Evolutionary conservation across 2,888 invertebrate genomes (phyloP).

Genomic region (Tachina fera): DNA sequence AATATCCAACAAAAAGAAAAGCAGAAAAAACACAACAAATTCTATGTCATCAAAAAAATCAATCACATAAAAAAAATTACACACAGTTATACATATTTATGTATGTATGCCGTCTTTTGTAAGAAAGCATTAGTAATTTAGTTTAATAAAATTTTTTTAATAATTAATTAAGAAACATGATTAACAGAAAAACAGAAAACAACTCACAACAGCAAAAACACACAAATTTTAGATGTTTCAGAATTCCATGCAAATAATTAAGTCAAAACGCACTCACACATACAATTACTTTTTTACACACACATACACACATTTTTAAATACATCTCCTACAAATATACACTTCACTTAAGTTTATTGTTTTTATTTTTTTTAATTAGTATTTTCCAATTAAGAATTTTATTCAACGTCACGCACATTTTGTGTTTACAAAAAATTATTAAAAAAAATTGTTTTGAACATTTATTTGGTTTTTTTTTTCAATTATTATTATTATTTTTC

Average conservation of each 20-base stretch:
- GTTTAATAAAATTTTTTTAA: neutral
- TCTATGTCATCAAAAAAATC: conserved; percentile 56
- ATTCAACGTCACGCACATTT: conserved; percentile 53
- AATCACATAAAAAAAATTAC: conserved; percentile 34
- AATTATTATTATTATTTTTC: conserved; percentile 10
- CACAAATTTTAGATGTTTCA: conserved; percentile 7
- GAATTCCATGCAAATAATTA: neutral
- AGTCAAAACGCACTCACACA: neutral
- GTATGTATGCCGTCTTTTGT: neutral
- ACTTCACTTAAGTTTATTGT: conserved; percentile 11
- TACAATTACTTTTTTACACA: conserved; percentile 7
- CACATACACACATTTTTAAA: neutral
- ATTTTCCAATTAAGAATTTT: conserved; percentile 38
- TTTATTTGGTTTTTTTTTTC: conserved; percentile 24
- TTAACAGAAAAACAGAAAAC: neutral
- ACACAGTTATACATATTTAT: neutral
- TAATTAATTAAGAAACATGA: neutral
- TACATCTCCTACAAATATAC: neutral
- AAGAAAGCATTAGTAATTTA: neutral
- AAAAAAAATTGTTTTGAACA: neutral
- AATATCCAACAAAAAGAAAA: conserved; percentile 33
- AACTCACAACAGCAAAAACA: neutral
- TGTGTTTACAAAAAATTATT: conserved; percentile 3
- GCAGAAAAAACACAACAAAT: conserved; percentile 40
- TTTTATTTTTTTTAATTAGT: conserved; percentile 7